A percentile compares a stretch with the other conserved stretches of the same genome.
Conservation (phyloP, 2,888 invertebrate species). For the Rhyacophila evoluta region DNA sequence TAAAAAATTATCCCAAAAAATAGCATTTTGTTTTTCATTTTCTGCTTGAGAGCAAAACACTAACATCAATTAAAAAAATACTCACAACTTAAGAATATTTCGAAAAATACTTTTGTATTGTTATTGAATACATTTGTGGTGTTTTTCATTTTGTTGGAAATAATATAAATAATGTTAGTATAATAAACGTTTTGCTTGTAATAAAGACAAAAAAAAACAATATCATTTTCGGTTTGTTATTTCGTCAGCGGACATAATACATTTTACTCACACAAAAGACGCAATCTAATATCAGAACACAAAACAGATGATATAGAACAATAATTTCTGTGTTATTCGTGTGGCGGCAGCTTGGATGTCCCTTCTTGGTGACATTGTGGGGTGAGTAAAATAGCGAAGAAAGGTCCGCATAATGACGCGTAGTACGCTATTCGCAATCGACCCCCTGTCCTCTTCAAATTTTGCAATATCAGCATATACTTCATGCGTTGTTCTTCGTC, state of each 20-base stretch:
- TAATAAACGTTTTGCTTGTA: no score
- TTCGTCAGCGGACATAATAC: conserved; percentile 13
- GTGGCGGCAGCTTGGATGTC: conserved; percentile 19
- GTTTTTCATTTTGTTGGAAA: no score
- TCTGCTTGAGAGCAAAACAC: no score
- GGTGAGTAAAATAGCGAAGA: conserved; percentile 9
- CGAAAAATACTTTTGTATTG: no score
- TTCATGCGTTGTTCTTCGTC: neutral
- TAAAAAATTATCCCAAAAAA: no score
- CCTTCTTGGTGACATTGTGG: conserved; percentile 18
- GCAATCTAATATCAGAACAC: conserved; percentile 22
- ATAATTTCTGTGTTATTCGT: conserved; percentile 21
- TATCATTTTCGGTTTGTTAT: neutral
- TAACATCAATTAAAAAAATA: no score
- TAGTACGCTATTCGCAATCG: conserved; percentile 14
- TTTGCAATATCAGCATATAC: conserved; percentile 22
- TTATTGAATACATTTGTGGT: no score
- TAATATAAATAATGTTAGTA: no score
- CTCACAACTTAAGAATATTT: no score
- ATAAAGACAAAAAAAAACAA: neutral
- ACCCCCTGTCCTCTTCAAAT: conserved; percentile 22
- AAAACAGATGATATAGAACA: conserved; percentile 24
- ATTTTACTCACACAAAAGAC: conserved; percentile 22
- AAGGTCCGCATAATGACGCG: conserved; percentile 22
- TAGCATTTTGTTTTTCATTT: no score